Evolutionary conservation across 2,113 vertebrate species (phyloP), one percentile per base, ranked within the genome.

Genomic region (Hirundichthys speculiger): DNA sequence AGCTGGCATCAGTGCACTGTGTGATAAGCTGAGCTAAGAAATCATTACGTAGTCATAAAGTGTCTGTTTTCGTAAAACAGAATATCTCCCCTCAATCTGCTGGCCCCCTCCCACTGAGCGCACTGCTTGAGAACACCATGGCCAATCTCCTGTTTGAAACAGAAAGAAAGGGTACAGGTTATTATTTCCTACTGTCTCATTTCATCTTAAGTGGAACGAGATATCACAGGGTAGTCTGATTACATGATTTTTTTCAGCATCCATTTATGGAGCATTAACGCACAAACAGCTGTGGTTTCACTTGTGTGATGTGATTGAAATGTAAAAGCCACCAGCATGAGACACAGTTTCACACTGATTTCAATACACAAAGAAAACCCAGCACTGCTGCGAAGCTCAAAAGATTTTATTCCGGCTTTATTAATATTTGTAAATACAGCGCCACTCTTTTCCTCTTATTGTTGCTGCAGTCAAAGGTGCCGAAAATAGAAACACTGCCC

Each of bases 401-500:
- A 4, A 27, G 46, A 20, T 54, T 64, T 57, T 21, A 67, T 58
- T 42, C 24, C 21, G n/a, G 34, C 20, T 53, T 11, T 57, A 51
- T 64, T 13, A 30, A 60, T 69, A 39, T 64, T 48, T 45, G 27
- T 66, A 42, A 73, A 70, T 52, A 11, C 25, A 16, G 52, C 56
- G 42, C 43, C 18, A 1, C 47, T 48, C 27, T 50, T 41, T 11
- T 47, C 38, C 64, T 22, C 8, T 40, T 18, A 25, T 43, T 77
- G 52, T 38, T 47, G 41, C 50, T 47, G 22, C 42, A 38, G 1
- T 75, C 55, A 43, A 66, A 66, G 19, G 19, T 18, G 16, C 49
- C 41, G 11, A 65, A 39, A 77, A 75, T 58, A 42, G 61, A 71
- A 75, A 39, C 38, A 4, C 48, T 40, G 22, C n/a, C 3, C 46